These are phyloP conservation scores for Chrysodeixis includens DNA, from an alignment of 2,888 invertebrate species.

Conservation along the genomic window DNA sequence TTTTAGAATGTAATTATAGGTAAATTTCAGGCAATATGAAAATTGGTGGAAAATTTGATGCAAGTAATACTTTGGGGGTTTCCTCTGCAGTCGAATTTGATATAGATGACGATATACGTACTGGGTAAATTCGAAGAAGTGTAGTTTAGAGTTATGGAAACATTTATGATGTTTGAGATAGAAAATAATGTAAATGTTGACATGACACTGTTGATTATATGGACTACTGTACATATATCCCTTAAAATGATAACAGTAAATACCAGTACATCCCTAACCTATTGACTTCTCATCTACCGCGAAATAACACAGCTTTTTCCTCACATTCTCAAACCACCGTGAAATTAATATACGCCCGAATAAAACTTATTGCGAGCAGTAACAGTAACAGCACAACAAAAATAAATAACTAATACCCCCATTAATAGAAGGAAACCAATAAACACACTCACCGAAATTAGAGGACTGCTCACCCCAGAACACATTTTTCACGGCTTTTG, in stretches of 20 bases:
- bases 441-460: slow-evolving; percentile 65
- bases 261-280: neutral
- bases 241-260: too few relatives aligned
- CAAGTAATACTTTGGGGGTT: slow-evolving; percentile 7
- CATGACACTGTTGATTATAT: too few relatives aligned
- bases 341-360: slow-evolving; percentile 25
- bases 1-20: slow-evolving; percentile 55
- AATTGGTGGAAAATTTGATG: slow-evolving; percentile 40
- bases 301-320: neutral
- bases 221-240: too few relatives aligned
- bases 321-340: slow-evolving; percentile 10
- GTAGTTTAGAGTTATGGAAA: neutral
- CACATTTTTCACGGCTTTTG: slow-evolving; percentile 82
- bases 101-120: neutral
- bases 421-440: slow-evolving; percentile 46
- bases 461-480: slow-evolving; percentile 79
- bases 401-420: slow-evolving; percentile 46
- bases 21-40: slow-evolving; percentile 44
- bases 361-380: slow-evolving; percentile 28
- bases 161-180: too few relatives aligned
- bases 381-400: slow-evolving; percentile 30
- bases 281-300: slow-evolving; percentile 3
- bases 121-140: neutral
- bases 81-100: neutral
- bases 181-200: too few relatives aligned